Conservation (phyloP, 2,113 vertebrate species). For the Cavia aperea region DNA sequence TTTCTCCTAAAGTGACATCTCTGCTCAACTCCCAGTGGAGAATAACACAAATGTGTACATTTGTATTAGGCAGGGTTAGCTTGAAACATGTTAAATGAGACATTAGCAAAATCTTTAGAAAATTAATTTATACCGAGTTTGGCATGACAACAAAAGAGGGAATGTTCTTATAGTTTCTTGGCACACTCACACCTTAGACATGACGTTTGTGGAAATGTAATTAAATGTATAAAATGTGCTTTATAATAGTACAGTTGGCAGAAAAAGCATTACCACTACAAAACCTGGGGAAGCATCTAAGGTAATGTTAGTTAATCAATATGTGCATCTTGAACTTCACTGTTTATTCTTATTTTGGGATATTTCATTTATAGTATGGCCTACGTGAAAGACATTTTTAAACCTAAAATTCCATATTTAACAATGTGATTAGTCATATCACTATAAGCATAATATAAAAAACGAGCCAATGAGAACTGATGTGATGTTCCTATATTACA, state of each 20-base stretch:
- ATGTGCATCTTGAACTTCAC: neutral
- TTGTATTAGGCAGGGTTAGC: conserved; percentile 25
- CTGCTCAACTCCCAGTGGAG: conserved; percentile 35
- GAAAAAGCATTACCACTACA: neutral
- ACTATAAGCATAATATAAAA: neutral
- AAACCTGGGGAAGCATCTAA: conserved; percentile 46
- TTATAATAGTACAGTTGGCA: conserved; percentile 56
- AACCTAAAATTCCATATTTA: neutral
- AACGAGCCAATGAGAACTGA: neutral
- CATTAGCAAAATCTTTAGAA: conserved; percentile 67
- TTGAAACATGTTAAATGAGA: conserved; percentile 67
- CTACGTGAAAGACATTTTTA: neutral
- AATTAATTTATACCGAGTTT: conserved; percentile 66
- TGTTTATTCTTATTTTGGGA: neutral
- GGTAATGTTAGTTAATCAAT: neutral
- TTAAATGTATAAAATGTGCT: conserved; percentile 72
- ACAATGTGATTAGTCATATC: neutral
- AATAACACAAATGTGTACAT: conserved; percentile 34
- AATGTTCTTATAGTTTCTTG: conserved; percentile 71
- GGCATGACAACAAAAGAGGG: conserved; percentile 62
- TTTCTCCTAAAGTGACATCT: conserved; percentile 63
- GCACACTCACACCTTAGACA: conserved; percentile 63
- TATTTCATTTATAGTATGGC: neutral
- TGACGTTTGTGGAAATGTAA: conserved; percentile 76
- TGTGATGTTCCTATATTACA: neutral